Percentiles rank a stretch among this genome's conserved stretches.
phyloP scores from a whole-genome alignment of 2,113 vertebrate genomes.

The Cephalopholis sonnerati region DNA sequence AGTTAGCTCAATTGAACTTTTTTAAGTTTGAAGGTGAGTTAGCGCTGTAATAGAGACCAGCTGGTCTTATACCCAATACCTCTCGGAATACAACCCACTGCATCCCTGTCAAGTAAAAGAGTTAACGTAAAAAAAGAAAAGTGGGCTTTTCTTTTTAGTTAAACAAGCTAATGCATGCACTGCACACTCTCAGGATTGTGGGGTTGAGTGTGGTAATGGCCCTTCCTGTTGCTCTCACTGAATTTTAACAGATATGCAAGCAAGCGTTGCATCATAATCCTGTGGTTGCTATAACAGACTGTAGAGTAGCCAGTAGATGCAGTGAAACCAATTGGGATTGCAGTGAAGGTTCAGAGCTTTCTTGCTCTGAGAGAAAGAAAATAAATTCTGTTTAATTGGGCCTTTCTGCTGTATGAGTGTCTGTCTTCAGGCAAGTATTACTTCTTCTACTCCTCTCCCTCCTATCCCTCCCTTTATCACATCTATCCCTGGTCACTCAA shows the following conservation, averaged over 20 bases:
- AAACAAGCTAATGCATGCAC: neutral
- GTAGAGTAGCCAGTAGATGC: neutral
- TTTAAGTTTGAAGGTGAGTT: neutral
- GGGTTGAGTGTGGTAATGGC: constrained; percentile 21
- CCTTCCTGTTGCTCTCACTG: constrained; percentile 13
- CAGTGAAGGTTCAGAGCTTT: constrained; percentile 18
- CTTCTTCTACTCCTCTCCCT: neutral
- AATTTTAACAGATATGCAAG: constrained; percentile 35
- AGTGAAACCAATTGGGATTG: constrained; percentile 22
- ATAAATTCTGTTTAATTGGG: constrained; percentile 18
- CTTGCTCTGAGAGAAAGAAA: constrained; percentile 10
- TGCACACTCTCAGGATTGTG: neutral
- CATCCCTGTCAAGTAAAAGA: neutral
- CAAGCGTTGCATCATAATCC: constrained; percentile 25
- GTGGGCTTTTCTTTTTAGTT: neutral
- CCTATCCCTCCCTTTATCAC: neutral
- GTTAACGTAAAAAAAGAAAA: neutral
- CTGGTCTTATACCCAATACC: neutral
- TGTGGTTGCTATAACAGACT: constrained; percentile 9
- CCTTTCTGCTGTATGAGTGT: neutral
- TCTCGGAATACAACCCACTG: neutral
- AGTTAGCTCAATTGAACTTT: neutral
- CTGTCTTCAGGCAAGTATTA: constrained; percentile 18
- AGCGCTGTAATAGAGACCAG: neutral
- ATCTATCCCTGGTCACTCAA: constrained; percentile 30